Conservation (phyloP, 2,113 vertebrate genomes). For the Notechis scutatus region DNA sequence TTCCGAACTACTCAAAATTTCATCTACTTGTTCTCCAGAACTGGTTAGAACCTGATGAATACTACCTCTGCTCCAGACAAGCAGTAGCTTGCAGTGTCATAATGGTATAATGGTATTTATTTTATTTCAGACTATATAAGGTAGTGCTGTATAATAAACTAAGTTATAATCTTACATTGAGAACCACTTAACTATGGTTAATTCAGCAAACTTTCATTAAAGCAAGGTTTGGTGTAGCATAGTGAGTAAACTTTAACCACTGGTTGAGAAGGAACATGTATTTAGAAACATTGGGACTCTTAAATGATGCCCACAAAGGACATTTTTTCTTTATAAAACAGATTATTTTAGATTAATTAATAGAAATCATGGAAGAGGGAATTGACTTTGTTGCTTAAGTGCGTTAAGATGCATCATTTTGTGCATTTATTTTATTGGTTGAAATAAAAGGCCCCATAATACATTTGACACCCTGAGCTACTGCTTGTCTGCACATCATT, state of each 20-base stretch:
- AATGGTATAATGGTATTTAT: background rate
- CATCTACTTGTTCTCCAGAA: no score
- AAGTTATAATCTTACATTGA: background rate
- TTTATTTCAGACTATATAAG: background rate
- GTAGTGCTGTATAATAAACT: background rate
- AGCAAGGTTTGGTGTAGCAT: background rate
- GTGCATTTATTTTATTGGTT: background rate
- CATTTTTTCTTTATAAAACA: slow-evolving; percentile 47
- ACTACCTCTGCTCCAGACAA: background rate
- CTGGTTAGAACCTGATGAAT: no score
- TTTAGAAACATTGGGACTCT: background rate
- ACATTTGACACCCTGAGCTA: background rate
- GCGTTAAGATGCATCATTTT: background rate
- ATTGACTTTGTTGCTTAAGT: slow-evolving; percentile 49
- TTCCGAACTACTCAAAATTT: no score
- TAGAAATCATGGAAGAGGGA: slow-evolving; percentile 32
- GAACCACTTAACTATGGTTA: background rate
- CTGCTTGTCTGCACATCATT: background rate
- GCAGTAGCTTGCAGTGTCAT: background rate
- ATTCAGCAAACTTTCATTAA: background rate
- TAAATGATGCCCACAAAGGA: background rate
- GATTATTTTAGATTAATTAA: slow-evolving; percentile 56
- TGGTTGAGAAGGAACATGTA: background rate
- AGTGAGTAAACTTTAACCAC: background rate
- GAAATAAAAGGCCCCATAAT: background rate